Conservation (phyloP, 2,888 invertebrate species). For the Oscheius myriophilus region DNA sequence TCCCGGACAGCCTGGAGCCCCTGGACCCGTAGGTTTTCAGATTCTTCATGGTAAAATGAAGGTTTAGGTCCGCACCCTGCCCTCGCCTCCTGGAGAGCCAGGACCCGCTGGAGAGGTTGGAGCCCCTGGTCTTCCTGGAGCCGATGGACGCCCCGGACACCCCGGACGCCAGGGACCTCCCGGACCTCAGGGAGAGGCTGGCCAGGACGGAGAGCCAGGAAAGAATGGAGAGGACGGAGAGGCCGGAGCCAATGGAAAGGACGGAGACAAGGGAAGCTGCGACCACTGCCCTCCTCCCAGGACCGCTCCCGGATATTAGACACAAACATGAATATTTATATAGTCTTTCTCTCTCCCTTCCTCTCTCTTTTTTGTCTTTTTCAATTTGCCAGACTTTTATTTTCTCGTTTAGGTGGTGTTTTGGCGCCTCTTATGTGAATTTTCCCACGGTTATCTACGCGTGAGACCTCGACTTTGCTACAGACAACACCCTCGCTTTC, state of each 20-base stretch:
- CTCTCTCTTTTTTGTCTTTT: too few species aligned
- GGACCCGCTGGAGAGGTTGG: constrained; percentile 51
- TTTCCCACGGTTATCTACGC: too few species aligned
- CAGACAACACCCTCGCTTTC: too few species aligned
- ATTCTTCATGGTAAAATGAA: too few species aligned
- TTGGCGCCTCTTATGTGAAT: too few species aligned
- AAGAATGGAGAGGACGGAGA: constrained; percentile 46
- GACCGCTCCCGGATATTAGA: constrained; percentile 50
- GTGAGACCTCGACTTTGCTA: too few species aligned
- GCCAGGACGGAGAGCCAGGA: constrained; percentile 45
- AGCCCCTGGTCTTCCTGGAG: constrained; percentile 43
- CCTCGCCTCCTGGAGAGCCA: constrained; percentile 46
- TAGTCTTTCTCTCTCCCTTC: too few species aligned
- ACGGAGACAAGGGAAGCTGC: constrained; percentile 49
- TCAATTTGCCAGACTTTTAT: too few species aligned
- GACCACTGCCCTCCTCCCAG: constrained; percentile 54
- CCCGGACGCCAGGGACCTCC: constrained; percentile 49
- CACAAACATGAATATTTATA: neutral
- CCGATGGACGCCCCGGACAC: constrained; percentile 48
- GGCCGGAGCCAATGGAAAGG: constrained; percentile 47
- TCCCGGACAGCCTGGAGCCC: constrained; percentile 17
- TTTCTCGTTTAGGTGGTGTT: too few species aligned
- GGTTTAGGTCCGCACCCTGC: constrained; percentile 37
- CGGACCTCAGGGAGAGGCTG: constrained; percentile 28
- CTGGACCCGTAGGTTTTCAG: constrained; percentile 26